phyloP scores from a whole-genome alignment of 1,140 invertebrate species.

The Brachionus manjavacas region DNA sequence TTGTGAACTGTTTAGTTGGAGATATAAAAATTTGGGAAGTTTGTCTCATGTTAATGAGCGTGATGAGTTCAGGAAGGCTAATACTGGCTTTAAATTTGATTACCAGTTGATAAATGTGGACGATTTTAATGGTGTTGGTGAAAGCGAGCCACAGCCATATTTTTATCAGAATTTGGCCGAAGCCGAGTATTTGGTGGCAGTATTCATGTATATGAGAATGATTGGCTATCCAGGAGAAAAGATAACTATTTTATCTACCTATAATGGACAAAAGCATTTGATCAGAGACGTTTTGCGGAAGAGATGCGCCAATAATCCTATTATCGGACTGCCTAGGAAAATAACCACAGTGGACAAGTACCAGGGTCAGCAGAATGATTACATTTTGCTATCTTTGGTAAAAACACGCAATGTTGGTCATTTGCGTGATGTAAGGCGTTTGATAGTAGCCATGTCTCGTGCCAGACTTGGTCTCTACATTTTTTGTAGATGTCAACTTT shows the following conservation, averaged over 20 bases:
- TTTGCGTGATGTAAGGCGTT: slow-evolving; percentile 84
- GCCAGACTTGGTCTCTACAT: slow-evolving; percentile 94
- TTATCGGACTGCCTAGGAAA: slow-evolving; percentile 92
- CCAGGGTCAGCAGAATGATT: slow-evolving; percentile 99
- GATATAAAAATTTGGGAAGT: slow-evolving; percentile 90
- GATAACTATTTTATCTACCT: slow-evolving; percentile 97
- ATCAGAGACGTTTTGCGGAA: slow-evolving; percentile 91
- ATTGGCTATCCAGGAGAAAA: slow-evolving; percentile 93
- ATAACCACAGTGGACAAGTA: slow-evolving; percentile 96
- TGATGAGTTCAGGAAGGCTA: slow-evolving; percentile 79
- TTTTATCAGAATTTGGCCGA: slow-evolving; percentile 99
- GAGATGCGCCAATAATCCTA: slow-evolving; percentile 85
- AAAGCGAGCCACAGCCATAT: slow-evolving; percentile 93
- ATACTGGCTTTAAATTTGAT: slow-evolving; percentile 84
- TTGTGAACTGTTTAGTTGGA: slow-evolving; percentile 91
- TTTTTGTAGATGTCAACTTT: slow-evolving; percentile 83
- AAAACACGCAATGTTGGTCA: slow-evolving; percentile 92
- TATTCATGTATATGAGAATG: slow-evolving; percentile 97
- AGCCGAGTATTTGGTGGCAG: slow-evolving; percentile 93
- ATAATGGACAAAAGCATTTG: slow-evolving; percentile 97
- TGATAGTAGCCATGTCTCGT: slow-evolving; percentile 95
- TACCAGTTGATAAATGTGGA: slow-evolving; percentile 94
- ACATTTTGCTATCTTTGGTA: slow-evolving; percentile 89
- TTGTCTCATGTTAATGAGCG: slow-evolving; percentile 75
- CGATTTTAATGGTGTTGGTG: slow-evolving; percentile 92